Evolutionary conservation across 2,113 vertebrate species (phyloP), one percentile per base, ranked within the genome.

Genomic region (Cettia cetti): DNA sequence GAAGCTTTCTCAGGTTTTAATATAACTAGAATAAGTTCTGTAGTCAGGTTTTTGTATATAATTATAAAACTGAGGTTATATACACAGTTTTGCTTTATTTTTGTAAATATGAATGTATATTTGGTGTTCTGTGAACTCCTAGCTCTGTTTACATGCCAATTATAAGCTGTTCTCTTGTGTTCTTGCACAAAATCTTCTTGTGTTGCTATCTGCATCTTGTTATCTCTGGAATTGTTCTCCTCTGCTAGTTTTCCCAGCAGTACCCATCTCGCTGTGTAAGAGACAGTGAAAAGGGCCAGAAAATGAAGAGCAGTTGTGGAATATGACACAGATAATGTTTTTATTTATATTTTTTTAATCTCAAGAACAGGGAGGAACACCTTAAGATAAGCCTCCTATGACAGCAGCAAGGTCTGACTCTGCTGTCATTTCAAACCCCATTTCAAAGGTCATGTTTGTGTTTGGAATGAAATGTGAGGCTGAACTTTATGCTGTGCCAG

Each of bases 371-470:
- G 16, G 37, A 89, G 47, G 47, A 68, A 44, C 49, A 42, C 40
- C 45, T 49, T 53, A 31, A 75, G 57, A 52, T 56, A 50, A 89
- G 35, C 50, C 92, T 75, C 35, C 30, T 68, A 4, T 31, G 44
- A 16, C 30, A 66, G 26, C 39, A 79, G 80, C 37, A 60, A 77
- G 3, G 40, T 82, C 68, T 89, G 59, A 31, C 39, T 30, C 30
- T 22, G 33, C 15, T 71, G 39, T 9, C 1, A 26, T 66, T 87
- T 52, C 50, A 86, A 78, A 66, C 84, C 60, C 35, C 7, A 11
- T 84, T 65, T 89, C 77, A 87, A 94, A 92, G 84, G 81, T 91
- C 81, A 8, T 81, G 56, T 89, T 94, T 94, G 80, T 65, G 40
- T 53, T 92, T 77, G 37, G 86, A 80, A 45, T 90, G 17, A 77